Evolutionary conservation across 2,888 invertebrate genomes (phyloP).

Genomic region (Theretra japonica): DNA sequence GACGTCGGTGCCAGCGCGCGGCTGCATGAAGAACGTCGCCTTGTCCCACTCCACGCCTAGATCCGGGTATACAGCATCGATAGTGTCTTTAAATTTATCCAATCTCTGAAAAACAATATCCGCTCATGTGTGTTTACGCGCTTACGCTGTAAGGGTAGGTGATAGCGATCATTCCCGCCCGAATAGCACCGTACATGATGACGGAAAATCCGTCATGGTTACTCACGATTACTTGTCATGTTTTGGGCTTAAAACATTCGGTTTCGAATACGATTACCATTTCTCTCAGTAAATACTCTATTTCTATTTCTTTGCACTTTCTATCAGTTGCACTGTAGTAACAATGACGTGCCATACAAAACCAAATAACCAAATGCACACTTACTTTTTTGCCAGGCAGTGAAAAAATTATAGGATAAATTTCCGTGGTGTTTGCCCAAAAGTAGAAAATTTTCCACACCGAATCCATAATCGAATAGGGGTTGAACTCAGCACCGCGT

Average conservation of each 20-base stretch:
- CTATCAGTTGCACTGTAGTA: too few relatives aligned
- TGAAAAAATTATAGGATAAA: constrained; percentile 64
- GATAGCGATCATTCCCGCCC: too few relatives aligned
- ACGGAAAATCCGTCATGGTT: too few relatives aligned
- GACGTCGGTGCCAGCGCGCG: constrained; percentile 63
- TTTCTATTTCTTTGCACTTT: too few relatives aligned
- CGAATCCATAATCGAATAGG: constrained; percentile 61
- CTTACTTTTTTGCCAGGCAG: constrained; percentile 63
- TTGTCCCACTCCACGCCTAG: constrained; percentile 63
- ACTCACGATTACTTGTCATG: too few relatives aligned
- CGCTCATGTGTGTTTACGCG: background rate
- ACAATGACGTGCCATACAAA: too few relatives aligned
- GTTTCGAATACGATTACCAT: too few relatives aligned
- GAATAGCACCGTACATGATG: too few relatives aligned
- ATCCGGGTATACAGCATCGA: constrained; percentile 54
- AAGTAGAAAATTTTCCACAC: constrained; percentile 76
- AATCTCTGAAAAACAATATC: constrained; percentile 53
- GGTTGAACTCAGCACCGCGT: constrained; percentile 61
- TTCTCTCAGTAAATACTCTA: too few relatives aligned
- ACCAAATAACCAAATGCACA: constrained; percentile 29
- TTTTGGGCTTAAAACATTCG: too few relatives aligned
- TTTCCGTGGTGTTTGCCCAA: constrained; percentile 67
- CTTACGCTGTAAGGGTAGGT: too few relatives aligned
- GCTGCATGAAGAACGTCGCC: constrained; percentile 67
- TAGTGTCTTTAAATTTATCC: constrained; percentile 53